Evolutionary conservation across 2,888 invertebrate genomes (phyloP).

Genomic region (Orchesellides sinensis): DNA sequence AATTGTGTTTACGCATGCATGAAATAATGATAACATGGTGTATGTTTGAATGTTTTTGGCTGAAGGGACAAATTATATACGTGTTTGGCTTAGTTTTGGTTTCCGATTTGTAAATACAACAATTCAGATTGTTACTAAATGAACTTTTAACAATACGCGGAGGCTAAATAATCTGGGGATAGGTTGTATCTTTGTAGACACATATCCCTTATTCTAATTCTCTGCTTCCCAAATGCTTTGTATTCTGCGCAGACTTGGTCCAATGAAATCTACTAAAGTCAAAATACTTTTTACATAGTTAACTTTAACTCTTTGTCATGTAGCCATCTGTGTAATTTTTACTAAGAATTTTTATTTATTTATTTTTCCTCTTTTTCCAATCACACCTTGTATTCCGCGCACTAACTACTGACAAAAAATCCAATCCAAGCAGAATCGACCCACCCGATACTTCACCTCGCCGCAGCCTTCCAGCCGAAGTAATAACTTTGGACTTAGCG

Average conservation of each 20-base stretch:
- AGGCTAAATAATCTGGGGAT: no score
- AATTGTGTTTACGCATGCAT: constrained; percentile 45
- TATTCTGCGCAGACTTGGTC: no score
- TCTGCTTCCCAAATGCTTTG: no score
- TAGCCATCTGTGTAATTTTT: no score
- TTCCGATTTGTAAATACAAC: not conserved
- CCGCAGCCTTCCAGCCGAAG: not conserved
- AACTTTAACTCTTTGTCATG: not conserved
- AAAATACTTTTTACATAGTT: not conserved
- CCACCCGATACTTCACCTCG: constrained; percentile 47
- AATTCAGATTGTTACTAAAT: not conserved
- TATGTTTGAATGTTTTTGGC: not conserved
- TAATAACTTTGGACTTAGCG: not conserved
- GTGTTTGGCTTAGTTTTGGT: constrained; percentile 28
- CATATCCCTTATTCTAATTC: no score
- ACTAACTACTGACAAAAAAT: no score
- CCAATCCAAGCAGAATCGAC: constrained; percentile 30
- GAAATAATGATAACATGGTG: constrained; percentile 1
- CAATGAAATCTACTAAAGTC: not conserved
- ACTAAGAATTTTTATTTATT: not conserved
- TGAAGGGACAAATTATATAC: not conserved
- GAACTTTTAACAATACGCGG: no score
- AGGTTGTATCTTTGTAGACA: no score
- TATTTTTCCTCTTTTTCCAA: constrained; percentile 17
- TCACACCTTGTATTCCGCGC: not conserved